Evolutionary conservation across 2,113 vertebrate genomes (phyloP).

Genomic region (Sula dactylatra): DNA sequence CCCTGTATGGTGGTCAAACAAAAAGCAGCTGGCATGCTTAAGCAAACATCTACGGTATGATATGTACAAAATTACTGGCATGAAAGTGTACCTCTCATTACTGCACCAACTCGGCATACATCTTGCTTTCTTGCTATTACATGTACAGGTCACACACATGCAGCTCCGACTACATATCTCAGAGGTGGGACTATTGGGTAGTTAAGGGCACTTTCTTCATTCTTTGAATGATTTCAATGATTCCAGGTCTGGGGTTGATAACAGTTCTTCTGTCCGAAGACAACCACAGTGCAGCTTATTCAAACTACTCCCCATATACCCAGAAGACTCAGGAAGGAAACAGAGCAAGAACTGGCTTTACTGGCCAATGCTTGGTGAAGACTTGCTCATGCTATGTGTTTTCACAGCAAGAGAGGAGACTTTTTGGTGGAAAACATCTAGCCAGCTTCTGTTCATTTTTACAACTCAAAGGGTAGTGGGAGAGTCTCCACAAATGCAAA

Average conservation of each 20-base stretch:
- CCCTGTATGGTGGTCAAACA: neutral
- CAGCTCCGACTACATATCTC: neutral
- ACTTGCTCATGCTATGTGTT: neutral
- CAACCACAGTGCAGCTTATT: neutral
- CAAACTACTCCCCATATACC: neutral
- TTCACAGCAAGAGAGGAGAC: neutral
- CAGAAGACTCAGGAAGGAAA: neutral
- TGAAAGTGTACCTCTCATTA: neutral
- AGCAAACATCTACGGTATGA: neutral
- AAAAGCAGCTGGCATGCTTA: neutral
- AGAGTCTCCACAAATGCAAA: neutral
- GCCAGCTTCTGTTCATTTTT: neutral
- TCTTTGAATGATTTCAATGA: neutral
- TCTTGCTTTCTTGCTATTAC: neutral
- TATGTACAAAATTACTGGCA: neutral
- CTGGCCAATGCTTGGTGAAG: neutral
- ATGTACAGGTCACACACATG: neutral
- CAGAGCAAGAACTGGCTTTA: neutral
- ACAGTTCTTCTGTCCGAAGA: neutral
- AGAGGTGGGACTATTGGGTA: neutral
- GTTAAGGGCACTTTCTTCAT: neutral
- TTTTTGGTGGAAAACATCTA: neutral
- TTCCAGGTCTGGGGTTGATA: neutral
- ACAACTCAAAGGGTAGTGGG: neutral
- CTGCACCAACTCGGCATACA: neutral